Evolutionary conservation across 1,140 invertebrate species (phyloP), one percentile per base, ranked within the genome.

Genomic region (Apolygus lucorum): DNA sequence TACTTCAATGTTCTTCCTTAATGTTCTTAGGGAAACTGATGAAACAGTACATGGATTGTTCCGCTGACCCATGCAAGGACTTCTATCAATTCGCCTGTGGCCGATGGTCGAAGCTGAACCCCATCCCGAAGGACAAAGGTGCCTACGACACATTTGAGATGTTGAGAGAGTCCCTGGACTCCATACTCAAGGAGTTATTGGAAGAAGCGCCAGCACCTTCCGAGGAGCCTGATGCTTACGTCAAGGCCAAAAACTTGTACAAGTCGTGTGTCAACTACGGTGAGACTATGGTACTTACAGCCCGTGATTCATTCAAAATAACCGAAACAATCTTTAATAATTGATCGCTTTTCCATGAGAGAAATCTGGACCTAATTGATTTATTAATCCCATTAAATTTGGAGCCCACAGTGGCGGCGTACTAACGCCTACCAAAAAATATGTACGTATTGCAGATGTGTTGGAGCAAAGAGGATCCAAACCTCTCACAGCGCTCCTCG

Each of bases 41-140:
- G 89, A 80, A 82, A 71, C 83, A 85, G 69, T 90, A 88, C 73
- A 93, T 95, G 89, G 90, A 95, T 75, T 77, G 75, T 0, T 80
- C 77, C 21, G 84, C 85, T 0, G 85, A 95, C 79, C 94, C 95
- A 0, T 98, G 95, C 77, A 80, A 89, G 1, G 92, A 98, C 78
- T 97, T 96, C 78, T 96, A 95, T 78, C 85, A 91, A 75, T 96
- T 88, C 75, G 88, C 92, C 0, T 96, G 93, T 77, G 92, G 92
- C 17, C 90, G 91, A 72, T 95, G 92, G 92, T 85, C 87, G 27
- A 84, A 84, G 27, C 80, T 86, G 52, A 91, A 95, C 80, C 89
- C 89, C 0, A 93, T 95, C 71, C 93, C 93, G 2, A 87, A 87
- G 72, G 91, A 92, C 76, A 89, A 90, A 78, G 86, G 87, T 25